Evolutionary conservation across 2,113 vertebrate genomes (phyloP), one percentile per base, ranked within the genome.

Genomic region (Euleptes europaea): DNA sequence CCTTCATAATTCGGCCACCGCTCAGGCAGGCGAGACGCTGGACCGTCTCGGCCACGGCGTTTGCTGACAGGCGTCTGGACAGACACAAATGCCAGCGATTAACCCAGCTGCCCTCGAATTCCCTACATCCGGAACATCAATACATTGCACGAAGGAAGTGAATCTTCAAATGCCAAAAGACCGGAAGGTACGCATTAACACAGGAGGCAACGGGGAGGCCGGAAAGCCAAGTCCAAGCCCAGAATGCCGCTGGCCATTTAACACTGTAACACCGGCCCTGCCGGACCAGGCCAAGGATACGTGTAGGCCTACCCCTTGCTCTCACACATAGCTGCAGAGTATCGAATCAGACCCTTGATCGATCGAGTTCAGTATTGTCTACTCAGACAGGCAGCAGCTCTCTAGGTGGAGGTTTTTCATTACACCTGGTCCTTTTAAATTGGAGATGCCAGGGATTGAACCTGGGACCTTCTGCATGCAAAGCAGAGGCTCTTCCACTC

Each of bases 171-270:
- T 60, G 73, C 42, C 84, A 57, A 13, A 4, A 38, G 44, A 10
- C 63, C 21, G 40, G 66, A 82, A 60, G n/a, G 21, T 47, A 23
- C n/a, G 31, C 38, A 54, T 5, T 38, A 19, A 69, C 19, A n/a
- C 31, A 33, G 69, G 21, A 26, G 40, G 21, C 31, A 60, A 42
- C 1, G 6, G 2, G 19, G 14, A n/a, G 38, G 23, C 6, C 11
- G 15, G 40, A 35, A 51, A 23, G 44, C 49, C 44, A 67, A 44
- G 35, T 23, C 42, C 28, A 6, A 51, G 11, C 35, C 49, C 35
- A 0, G 0, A 0, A 6, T n/a, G 44, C 49, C 35, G 60, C 26
- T 42, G 78, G 74, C 23, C 26, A 14, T 44, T 31, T 8, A 23
- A 31, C 19, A 9, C 40, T 1, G 8, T 14, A 40, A 33, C 11